Conservation (phyloP, 2,888 invertebrate species). For the Drosophila birchii region DNA sequence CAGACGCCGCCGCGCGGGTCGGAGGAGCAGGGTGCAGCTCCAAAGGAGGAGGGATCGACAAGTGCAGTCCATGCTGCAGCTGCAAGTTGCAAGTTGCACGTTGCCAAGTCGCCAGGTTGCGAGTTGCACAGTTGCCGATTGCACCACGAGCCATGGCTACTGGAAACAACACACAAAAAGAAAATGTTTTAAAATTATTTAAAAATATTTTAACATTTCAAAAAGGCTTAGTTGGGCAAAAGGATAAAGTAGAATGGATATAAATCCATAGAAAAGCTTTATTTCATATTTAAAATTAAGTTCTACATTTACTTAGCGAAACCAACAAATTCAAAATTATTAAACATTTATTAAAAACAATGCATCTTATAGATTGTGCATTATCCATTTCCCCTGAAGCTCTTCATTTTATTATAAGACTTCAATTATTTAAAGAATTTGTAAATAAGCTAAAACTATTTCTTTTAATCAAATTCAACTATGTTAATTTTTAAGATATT, state of each 20-base stretch:
- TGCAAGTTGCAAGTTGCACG: slow-evolving; percentile 62
- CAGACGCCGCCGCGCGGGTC: neutral
- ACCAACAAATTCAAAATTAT: too few species aligned
- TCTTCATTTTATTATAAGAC: neutral
- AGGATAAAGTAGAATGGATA: rapidly evolving
- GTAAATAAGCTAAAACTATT: neutral
- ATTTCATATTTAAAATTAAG: too few species aligned
- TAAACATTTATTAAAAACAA: neutral
- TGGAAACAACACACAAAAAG: slow-evolving; percentile 27
- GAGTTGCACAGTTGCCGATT: slow-evolving; percentile 37
- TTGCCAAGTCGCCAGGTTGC: slow-evolving; percentile 44
- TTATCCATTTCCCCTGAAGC: neutral
- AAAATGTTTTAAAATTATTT: neutral
- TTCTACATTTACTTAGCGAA: neutral
- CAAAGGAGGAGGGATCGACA: slow-evolving; percentile 43
- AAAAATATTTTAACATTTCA: neutral
- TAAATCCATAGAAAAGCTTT: neutral
- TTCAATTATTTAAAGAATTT: neutral
- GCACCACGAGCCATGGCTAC: slow-evolving; percentile 53
- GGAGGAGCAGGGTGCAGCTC: slow-evolving; percentile 23
- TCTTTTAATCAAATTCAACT: neutral
- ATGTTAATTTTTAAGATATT: neutral
- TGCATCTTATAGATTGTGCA: neutral
- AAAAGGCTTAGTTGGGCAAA: too few species aligned
- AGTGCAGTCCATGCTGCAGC: slow-evolving; percentile 58